A percentile compares a stretch with the other conserved stretches of the same genome.
Conservation (phyloP, 2,797 vertebrate species). For the Sciaenops ocellatus region DNA sequence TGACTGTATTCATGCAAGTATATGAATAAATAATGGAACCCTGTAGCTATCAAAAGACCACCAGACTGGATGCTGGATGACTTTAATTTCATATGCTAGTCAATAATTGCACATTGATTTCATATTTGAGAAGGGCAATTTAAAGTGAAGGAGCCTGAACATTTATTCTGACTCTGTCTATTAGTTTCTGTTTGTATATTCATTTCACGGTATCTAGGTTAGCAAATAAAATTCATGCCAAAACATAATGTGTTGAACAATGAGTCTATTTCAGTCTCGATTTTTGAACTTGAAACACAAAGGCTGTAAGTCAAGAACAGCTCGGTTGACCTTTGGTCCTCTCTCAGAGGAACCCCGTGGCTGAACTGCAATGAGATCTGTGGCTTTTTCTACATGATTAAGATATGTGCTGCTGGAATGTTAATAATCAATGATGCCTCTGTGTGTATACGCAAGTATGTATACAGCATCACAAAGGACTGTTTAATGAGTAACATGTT, state of each 20-base stretch:
- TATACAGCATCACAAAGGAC: neutral
- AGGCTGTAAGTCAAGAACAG: slow-evolving; percentile 39
- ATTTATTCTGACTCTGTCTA: slow-evolving; percentile 6
- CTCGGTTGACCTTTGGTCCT: slow-evolving; percentile 53
- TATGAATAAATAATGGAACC: slow-evolving; percentile 78
- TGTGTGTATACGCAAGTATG: neutral
- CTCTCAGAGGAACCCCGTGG: slow-evolving; percentile 41
- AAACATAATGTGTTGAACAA: slow-evolving; percentile 28
- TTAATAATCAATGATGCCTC: slow-evolving; percentile 23
- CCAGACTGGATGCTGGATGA: slow-evolving; percentile 63
- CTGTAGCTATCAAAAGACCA: slow-evolving; percentile 73
- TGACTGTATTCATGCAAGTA: slow-evolving; percentile 58
- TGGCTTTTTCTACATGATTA: slow-evolving; percentile 36
- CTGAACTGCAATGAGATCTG: slow-evolving; percentile 35
- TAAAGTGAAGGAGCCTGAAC: slow-evolving; percentile 31
- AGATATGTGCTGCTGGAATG: slow-evolving; percentile 29
- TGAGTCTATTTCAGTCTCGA: neutral
- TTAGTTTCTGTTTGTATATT: slow-evolving; percentile 1
- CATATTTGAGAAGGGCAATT: slow-evolving; percentile 70
- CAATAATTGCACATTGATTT: slow-evolving; percentile 78
- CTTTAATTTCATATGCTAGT: slow-evolving; percentile 72
- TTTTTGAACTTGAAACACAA: neutral
- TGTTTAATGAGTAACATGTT: neutral
- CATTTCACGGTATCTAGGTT: slow-evolving; percentile 1
- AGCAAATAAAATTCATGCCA: slow-evolving; percentile 5